A percentile compares a stretch with the other conserved stretches of the same genome.
phyloP scores from a whole-genome alignment of 1,140 invertebrate species.

The Eupeodes corollae region DNA sequence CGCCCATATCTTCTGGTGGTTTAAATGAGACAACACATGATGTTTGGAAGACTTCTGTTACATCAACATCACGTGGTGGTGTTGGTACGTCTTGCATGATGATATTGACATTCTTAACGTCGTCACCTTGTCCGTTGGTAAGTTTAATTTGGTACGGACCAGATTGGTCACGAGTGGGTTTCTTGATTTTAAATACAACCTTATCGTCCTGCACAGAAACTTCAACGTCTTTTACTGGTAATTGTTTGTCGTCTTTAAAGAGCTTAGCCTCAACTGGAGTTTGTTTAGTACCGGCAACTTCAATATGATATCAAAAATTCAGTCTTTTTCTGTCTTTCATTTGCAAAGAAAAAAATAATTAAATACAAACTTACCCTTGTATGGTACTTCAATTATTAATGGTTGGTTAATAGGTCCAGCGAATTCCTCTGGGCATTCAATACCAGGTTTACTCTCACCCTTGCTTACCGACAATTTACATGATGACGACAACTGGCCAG shows the following conservation, averaged over 20 bases:
- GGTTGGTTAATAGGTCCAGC: constrained; percentile 69
- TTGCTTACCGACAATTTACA: constrained; percentile 76
- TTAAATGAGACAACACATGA: constrained; percentile 89
- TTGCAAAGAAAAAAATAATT: constrained; percentile 8
- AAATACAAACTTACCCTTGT: constrained; percentile 55
- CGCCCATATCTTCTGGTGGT: constrained; percentile 85
- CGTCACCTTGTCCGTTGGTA: constrained; percentile 77
- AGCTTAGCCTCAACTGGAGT: constrained; percentile 79
- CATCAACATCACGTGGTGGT: constrained; percentile 77
- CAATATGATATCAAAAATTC: constrained; percentile 13
- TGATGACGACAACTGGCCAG: constrained; percentile 63
- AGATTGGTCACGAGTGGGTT: constrained; percentile 66
- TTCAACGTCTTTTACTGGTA: constrained; percentile 80
- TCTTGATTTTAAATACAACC: constrained; percentile 80
- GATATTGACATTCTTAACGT: constrained; percentile 68
- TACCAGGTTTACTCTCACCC: constrained; percentile 69
- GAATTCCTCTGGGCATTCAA: constrained; percentile 68
- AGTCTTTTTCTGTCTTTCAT: background rate
- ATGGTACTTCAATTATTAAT: constrained; percentile 79
- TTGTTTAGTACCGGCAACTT: constrained; percentile 76
- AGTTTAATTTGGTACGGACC: constrained; percentile 81
- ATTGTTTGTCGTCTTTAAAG: constrained; percentile 73
- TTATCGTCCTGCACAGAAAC: constrained; percentile 81
- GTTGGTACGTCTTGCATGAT: constrained; percentile 86
- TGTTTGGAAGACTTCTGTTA: constrained; percentile 83